Percentiles rank a stretch among this genome's conserved stretches.
These are phyloP conservation scores for Lucilia sericata DNA, from an alignment of 1,140 invertebrate genomes.

Conservation along the genomic window DNA sequence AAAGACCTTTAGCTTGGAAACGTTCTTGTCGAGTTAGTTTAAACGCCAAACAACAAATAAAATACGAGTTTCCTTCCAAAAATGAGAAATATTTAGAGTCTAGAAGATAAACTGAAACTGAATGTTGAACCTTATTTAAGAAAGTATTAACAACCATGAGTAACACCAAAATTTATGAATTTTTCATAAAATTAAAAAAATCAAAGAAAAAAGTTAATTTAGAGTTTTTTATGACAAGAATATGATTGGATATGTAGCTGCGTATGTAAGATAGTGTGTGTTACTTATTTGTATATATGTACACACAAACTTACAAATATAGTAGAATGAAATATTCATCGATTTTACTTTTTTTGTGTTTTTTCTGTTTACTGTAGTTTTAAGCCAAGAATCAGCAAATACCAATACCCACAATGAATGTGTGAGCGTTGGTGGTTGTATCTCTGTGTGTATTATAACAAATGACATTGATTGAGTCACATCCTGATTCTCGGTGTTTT, in stretches of 20 bases:
- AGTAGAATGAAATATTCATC: neutral
- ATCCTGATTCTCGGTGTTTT: conserved; percentile 20
- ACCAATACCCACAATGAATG: neutral
- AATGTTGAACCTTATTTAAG: conserved; percentile 1
- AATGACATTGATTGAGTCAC: conserved; percentile 41
- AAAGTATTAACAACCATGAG: neutral
- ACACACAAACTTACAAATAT: neutral
- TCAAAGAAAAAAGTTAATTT: neutral
- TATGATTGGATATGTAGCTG: neutral
- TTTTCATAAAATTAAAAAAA: neutral
- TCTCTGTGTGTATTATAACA: conserved; percentile 11
- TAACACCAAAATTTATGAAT: conserved; percentile 12
- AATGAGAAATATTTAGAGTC: too few relatives aligned
- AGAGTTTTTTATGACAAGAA: neutral
- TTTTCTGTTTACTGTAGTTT: neutral
- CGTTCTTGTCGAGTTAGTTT: neutral
- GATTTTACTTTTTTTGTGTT: neutral
- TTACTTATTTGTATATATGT: neutral
- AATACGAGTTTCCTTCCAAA: neutral
- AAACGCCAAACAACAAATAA: conserved; percentile 32
- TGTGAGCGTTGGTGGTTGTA: neutral
- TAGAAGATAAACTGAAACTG: too few relatives aligned
- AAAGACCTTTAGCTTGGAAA: neutral
- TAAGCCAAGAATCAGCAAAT: conserved; percentile 20
- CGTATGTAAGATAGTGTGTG: neutral